Base-by-base conservation (phyloP, 2,888 invertebrate genomes). In the Hedya salicella region DNA sequence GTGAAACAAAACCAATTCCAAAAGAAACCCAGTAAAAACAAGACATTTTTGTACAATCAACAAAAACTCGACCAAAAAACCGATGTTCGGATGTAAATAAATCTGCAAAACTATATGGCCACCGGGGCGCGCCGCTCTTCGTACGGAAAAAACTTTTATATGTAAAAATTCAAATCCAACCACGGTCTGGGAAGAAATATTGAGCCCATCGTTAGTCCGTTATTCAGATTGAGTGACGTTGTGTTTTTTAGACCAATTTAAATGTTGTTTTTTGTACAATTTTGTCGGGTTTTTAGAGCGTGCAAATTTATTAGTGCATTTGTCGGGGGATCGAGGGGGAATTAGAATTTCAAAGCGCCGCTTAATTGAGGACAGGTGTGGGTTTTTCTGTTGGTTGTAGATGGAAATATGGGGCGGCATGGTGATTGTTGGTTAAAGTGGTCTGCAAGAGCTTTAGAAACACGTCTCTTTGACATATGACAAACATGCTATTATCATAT, bases 51-150 rank as follows among this genome's bases (percentile, higher is more conserved):
- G 78, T 78, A 74, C 81, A 85, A 85, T 87, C 83, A 80, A 78
- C 80, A 88, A 89, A 89, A 88, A 87, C 77, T 66, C 72, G 73
- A 73, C 74, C 77, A 84, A 90, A 91, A 88, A 88, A 80, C 75
- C 70, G 71, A 76, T 79, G 78, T 81, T 82, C 77, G 78, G 80
- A 89, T 89, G 88, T 83, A 88, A 89, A 90, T 89, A 87, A 86
- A 86, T 85, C 85, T 79, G 79, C 75, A 73, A 76, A 80, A 82
- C 87, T 82, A 81, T 86, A 85, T 84, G 89, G 80, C 91, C 82
- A 88, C 91, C 91, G 77, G 82, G 82, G 69, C 76, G 86, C 74
- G 68, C 68, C 68, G 70, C 69, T 73, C 71, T 40, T 39, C 60
- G 46, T 54, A 63, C 70, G 64, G 70, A 62, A 73, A 73, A 76